Percentiles rank a stretch among this genome's conserved stretches.
Evolutionary conservation across 2,797 vertebrate genomes (phyloP).

Genomic region (Pempheris klunzingeri): DNA sequence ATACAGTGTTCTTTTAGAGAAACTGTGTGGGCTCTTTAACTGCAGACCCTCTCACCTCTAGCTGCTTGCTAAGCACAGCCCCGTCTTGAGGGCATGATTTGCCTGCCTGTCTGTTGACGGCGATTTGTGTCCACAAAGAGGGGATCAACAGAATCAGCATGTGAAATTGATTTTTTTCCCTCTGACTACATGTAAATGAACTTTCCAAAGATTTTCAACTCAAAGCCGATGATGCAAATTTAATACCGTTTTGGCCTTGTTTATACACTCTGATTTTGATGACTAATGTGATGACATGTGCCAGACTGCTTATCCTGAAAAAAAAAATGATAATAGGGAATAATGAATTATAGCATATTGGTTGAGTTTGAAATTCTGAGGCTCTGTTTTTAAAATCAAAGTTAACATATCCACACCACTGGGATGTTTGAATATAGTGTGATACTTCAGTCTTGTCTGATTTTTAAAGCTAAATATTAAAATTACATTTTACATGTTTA

Average conservation of each 20-base stretch:
- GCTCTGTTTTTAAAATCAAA: not conserved
- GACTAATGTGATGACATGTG: constrained; percentile 30
- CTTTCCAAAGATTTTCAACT: constrained; percentile 65
- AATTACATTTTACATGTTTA: not conserved
- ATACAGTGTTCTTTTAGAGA: constrained; percentile 21
- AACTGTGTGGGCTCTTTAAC: constrained; percentile 33
- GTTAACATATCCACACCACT: not conserved
- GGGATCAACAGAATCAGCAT: constrained; percentile 70
- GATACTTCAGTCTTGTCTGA: not conserved
- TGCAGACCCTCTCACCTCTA: constrained; percentile 43
- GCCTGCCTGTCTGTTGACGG: constrained; percentile 62
- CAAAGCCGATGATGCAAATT: constrained; percentile 60
- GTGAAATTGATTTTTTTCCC: constrained; percentile 73
- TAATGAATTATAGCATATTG: not conserved
- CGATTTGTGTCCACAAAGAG: constrained; percentile 68
- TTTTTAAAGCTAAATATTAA: not conserved
- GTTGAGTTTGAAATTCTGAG: not conserved
- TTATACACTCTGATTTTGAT: constrained; percentile 30
- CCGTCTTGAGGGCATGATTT: constrained; percentile 67
- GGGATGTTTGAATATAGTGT: not conserved
- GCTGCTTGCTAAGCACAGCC: constrained; percentile 69
- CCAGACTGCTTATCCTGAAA: not conserved
- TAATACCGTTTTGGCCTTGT: constrained; percentile 43
- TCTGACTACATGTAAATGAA: constrained; percentile 70
- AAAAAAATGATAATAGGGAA: constrained; percentile 5